phyloP scores from a whole-genome alignment of 2,888 invertebrate species.

The Meta bourneti region DNA sequence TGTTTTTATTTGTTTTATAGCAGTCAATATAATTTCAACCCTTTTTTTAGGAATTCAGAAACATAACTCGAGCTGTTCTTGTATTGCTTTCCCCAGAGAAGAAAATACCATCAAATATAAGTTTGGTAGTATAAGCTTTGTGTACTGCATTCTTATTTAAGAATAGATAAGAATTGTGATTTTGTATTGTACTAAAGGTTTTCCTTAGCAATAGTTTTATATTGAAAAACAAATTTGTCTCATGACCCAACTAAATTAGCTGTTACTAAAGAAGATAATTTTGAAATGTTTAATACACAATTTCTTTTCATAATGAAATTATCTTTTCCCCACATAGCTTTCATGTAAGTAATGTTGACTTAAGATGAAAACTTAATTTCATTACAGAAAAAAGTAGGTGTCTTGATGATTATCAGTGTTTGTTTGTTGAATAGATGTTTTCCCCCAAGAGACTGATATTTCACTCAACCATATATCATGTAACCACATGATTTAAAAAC shows the following conservation, averaged over 20 bases:
- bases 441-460: not conserved
- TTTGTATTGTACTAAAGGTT: not conserved
- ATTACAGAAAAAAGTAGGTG: no score
- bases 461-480: not conserved
- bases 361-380: no score
- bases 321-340: no score
- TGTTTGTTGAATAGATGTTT: not conserved
- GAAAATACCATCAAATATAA: not conserved
- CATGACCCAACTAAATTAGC: not conserved
- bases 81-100: slow-evolving; percentile 15
- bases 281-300: no score
- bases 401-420: not conserved
- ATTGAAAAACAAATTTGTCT: not conserved
- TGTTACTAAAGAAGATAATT: not conserved
- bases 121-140: slow-evolving; percentile 35
- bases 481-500: not conserved
- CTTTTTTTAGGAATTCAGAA: slow-evolving; percentile 40
- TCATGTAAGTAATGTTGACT: no score
- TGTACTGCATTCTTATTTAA: not conserved
- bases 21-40: not conserved
- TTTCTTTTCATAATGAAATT: no score
- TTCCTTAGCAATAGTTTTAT: not conserved
- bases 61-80: slow-evolving; percentile 21
- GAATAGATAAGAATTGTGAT: not conserved
- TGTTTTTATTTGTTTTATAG: not conserved